These are phyloP conservation scores for Pithys albifrons DNA, from an alignment of 2,113 vertebrate genomes.

Conservation along the genomic window DNA sequence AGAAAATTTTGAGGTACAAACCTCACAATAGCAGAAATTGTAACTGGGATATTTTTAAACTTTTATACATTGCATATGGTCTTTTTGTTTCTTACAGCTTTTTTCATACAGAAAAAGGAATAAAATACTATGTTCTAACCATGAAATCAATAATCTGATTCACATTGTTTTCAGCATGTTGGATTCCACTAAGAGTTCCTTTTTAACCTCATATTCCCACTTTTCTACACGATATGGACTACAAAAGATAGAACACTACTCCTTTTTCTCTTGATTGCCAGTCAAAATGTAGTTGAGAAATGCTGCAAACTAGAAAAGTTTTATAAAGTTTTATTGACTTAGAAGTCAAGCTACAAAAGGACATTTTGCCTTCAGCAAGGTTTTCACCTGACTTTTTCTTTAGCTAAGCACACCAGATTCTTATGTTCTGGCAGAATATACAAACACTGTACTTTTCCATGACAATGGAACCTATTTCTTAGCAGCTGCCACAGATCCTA, in stretches of 20 bases:
- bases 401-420: not conserved
- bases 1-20: not conserved
- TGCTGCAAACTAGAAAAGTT: not conserved
- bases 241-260: not conserved
- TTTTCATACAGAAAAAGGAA: not conserved
- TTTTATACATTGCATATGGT: not conserved
- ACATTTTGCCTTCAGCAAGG: not conserved
- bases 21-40: not conserved
- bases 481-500: not conserved
- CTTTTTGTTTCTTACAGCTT: not conserved
- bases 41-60: not conserved
- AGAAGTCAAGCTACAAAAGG: not conserved
- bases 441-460: not conserved
- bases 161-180: not conserved
- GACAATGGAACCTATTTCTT: not conserved
- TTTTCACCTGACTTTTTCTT: not conserved
- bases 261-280: not conserved
- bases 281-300: not conserved
- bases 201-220: not conserved
- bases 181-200: not conserved
- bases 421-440: fast-evolving
- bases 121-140: not conserved
- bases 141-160: not conserved
- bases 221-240: not conserved
- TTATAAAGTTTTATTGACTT: not conserved